phyloP scores from a whole-genome alignment of 1,140 invertebrate species.

The Mylabris phalerata region DNA sequence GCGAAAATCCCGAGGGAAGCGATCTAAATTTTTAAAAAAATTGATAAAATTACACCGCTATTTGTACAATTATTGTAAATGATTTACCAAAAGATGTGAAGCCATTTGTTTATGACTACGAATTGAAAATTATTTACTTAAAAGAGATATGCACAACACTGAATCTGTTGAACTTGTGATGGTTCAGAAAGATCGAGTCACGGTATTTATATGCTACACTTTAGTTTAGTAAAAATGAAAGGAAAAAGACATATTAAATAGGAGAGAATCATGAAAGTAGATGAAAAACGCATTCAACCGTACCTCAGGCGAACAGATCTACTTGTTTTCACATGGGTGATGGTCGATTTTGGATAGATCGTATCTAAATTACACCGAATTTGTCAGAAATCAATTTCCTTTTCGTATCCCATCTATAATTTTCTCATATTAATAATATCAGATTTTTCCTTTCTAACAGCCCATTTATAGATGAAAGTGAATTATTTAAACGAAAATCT shows the following conservation, averaged over 20 bases:
- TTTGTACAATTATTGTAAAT: too few relatives aligned
- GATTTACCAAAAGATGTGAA: constrained; percentile 29
- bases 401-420: too few relatives aligned
- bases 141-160: constrained; percentile 26
- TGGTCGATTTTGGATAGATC: too few relatives aligned
- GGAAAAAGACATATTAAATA: constrained; percentile 25
- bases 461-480: too few relatives aligned
- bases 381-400: too few relatives aligned
- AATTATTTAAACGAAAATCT: too few relatives aligned
- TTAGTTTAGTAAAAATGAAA: constrained; percentile 30
- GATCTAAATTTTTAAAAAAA: constrained; percentile 22
- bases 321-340: not conserved
- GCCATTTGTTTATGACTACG: constrained; percentile 29
- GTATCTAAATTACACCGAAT: too few relatives aligned
- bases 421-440: too few relatives aligned
- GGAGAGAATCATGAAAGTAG: constrained; percentile 31
- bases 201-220: constrained; percentile 33
- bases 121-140: constrained; percentile 9
- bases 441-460: too few relatives aligned
- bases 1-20: constrained; percentile 30
- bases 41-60: too few relatives aligned
- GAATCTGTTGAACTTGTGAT: constrained; percentile 30
- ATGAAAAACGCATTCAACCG: constrained; percentile 32
- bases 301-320: constrained; percentile 6
- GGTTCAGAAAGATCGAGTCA: constrained; percentile 12